Percentiles rank a stretch among this genome's conserved stretches.
phyloP scores from a whole-genome alignment of 2,888 invertebrate species.

The Synergus laeviventris region DNA sequence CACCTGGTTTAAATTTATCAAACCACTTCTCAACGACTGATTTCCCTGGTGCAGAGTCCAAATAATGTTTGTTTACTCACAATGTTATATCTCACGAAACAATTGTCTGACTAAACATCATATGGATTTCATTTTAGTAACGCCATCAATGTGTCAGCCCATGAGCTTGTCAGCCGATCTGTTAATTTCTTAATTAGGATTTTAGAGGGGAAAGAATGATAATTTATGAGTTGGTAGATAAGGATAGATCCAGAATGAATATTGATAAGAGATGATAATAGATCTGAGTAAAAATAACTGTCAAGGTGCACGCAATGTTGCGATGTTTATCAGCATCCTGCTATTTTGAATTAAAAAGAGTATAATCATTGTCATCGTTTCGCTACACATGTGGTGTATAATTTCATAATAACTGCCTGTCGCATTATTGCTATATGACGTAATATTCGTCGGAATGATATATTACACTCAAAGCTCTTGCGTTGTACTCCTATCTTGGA shows the following conservation, averaged over 20 bases:
- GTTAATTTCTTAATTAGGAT: background rate
- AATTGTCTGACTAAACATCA: no score
- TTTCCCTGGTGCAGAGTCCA: no score
- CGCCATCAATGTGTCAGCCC: no score
- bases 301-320: conserved; percentile 31
- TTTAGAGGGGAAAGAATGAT: background rate
- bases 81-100: no score
- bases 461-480: conserved; percentile 24
- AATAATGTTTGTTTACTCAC: no score
- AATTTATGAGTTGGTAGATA: background rate
- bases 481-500: conserved; percentile 6
- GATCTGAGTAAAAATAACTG: background rate
- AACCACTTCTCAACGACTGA: no score
- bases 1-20: no score
- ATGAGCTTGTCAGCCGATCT: no score
- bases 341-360: conserved; percentile 35
- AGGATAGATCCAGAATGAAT: background rate
- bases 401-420: conserved; percentile 35
- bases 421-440: conserved; percentile 32
- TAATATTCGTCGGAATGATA: conserved; percentile 33
- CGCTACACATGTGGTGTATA: conserved; percentile 17
- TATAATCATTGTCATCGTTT: conserved; percentile 38
- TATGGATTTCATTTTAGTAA: no score
- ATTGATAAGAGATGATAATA: conserved; percentile 4
- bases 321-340: conserved; percentile 36